A percentile compares a stretch with the other conserved stretches of the same genome.
Conservation (phyloP, 2,113 vertebrate genomes). For the Hemibagrus wyckioides region DNA sequence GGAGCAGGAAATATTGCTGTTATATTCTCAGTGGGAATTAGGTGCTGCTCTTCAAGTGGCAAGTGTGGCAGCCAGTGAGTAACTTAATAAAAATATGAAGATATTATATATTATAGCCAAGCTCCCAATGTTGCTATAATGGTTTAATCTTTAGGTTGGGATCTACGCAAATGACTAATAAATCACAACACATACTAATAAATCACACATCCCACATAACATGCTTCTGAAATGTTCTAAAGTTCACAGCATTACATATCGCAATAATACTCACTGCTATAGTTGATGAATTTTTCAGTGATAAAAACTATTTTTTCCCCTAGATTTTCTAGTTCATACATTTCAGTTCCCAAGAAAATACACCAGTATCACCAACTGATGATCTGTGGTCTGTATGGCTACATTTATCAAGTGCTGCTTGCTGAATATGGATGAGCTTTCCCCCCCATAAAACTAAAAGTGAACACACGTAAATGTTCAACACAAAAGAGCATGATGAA, state of each 20-base stretch:
- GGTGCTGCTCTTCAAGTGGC: not conserved
- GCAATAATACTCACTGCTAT: not conserved
- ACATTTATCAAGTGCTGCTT: not conserved
- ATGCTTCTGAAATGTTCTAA: not conserved
- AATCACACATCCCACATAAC: not conserved
- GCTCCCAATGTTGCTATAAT: not conserved
- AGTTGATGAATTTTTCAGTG: constrained; percentile 7
- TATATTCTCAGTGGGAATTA: not conserved
- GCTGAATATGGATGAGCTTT: constrained; percentile 1
- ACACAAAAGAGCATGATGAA: not conserved
- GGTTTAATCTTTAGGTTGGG: not conserved
- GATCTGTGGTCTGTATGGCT: not conserved
- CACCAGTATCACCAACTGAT: constrained; percentile 15
- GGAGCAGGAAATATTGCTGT: not conserved
- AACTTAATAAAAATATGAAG: not conserved
- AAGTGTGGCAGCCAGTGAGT: not conserved
- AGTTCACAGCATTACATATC: not conserved
- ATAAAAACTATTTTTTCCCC: not conserved
- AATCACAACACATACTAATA: not conserved
- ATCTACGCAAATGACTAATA: constrained; percentile 10
- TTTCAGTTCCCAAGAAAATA: not conserved
- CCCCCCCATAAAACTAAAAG: not conserved
- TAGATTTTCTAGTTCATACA: not conserved
- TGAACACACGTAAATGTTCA: not conserved
- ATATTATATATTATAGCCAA: not conserved